phyloP scores from a whole-genome alignment of 2,797 vertebrate species.

The Xenops minutus region DNA sequence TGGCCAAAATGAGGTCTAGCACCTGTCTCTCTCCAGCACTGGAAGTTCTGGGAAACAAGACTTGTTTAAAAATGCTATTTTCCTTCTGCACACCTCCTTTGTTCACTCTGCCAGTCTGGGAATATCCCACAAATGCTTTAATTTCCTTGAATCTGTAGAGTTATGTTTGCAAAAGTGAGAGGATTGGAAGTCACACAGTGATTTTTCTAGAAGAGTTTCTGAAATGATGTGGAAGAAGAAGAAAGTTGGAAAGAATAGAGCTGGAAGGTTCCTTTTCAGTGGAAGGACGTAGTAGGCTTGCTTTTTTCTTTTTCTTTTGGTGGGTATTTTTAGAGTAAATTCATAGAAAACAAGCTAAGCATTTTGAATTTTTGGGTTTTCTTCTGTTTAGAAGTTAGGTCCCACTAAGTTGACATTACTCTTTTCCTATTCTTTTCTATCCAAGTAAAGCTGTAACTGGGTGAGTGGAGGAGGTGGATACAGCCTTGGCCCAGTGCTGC shows the following conservation, averaged over 20 bases:
- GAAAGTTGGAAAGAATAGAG: neutral
- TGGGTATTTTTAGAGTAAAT: neutral
- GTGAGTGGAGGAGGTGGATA: neutral
- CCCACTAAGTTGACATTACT: neutral
- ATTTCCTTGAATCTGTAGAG: neutral
- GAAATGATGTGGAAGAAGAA: neutral
- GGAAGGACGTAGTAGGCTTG: neutral
- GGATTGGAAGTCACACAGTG: neutral
- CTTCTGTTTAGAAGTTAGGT: neutral
- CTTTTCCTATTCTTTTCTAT: neutral
- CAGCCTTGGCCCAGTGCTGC: neutral
- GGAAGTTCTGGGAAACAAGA: neutral
- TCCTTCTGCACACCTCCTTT: neutral
- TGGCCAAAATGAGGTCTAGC: neutral
- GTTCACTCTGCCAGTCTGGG: neutral
- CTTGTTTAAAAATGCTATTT: neutral
- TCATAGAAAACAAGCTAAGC: neutral
- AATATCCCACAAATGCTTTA: neutral
- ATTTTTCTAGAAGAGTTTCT: neutral
- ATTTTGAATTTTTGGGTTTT: neutral
- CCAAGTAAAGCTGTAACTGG: neutral
- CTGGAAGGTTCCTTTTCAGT: neutral
- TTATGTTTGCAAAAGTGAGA: neutral
- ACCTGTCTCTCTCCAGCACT: neutral
- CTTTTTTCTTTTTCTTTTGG: neutral